phyloP scores from a whole-genome alignment of 2,113 vertebrate genomes.

The Diphyllodes magnificus region DNA sequence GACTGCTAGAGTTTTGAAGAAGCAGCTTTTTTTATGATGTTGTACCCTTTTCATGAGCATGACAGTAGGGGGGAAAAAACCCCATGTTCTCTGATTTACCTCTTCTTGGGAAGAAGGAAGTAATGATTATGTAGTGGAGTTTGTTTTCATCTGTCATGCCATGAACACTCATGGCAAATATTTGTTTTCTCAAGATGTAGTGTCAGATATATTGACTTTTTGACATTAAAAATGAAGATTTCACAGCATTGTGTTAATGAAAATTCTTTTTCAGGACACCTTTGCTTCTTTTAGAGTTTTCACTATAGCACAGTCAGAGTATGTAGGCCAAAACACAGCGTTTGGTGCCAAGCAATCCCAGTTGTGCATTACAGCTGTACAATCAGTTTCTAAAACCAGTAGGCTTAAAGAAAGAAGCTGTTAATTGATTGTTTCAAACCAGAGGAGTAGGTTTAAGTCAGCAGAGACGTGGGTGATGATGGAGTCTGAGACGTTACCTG shows the following conservation, averaged over 20 bases:
- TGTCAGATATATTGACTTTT: background rate
- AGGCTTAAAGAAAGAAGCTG: background rate
- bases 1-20: background rate
- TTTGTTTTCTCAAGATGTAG: background rate
- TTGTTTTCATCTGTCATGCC: background rate
- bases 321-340: rapidly evolving
- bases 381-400: background rate
- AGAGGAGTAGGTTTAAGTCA: background rate
- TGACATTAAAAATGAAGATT: background rate
- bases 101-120: background rate
- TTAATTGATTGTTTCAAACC: background rate
- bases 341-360: background rate
- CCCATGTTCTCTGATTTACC: background rate
- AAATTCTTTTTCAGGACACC: background rate
- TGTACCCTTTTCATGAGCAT: background rate
- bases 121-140: background rate
- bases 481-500: background rate
- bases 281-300: background rate
- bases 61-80: background rate
- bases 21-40: background rate
- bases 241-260: background rate
- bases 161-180: background rate
- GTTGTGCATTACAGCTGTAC: background rate
- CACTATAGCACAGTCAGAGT: background rate
- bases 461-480: background rate